Base-by-base conservation (phyloP, 2,888 invertebrate genomes). In the Melanargia galathea region DNA sequence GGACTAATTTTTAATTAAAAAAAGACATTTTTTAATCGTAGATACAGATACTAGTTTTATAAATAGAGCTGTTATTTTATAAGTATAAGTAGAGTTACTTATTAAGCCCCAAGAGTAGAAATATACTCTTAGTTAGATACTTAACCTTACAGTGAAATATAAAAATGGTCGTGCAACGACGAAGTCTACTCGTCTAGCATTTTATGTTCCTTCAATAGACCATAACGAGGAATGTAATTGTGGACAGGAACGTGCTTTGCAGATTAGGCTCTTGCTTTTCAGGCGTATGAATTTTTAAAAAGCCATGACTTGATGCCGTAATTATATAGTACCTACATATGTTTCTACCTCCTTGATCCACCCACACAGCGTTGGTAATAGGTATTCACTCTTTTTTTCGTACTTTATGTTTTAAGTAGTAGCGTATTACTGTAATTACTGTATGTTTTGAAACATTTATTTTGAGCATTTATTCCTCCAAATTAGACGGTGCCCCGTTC, bases 161-260 rank as follows among this genome's bases (percentile, higher is more conserved):
- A 59, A 54, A 65, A 64, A 62, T 64, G 55, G 64, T 56, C 51
- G 45, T 54, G 49, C 64, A 61, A n/a, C 16, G 16, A 30, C 7
- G 64, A 64, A 63, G 62, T 62, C 55, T 61, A 57, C 54, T 64
- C n/a, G n/a, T n/a, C 55, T 64, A 66, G 54, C 64, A 61, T 70
- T 67, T 65, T 67, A 66, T 63, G 54, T 61, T 63, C 55, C 63
- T 63, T 70, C 64, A 70, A 70, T 70, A 63, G 69, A 57, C 58
- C 63, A 54, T 70, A 70, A 70, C 64, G 69, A 70, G 63, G 61
- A 52, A 48, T 61, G 45, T 67, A 68, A 64, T 67, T 63, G 60
- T 45, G 54, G 55, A 64, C 57, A 65, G 52, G 65, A 43, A 62
- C 56, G 59, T 59, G 58, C 63, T 56, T 62, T 63, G 58, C 40